Evolutionary conservation across 1,140 invertebrate species (phyloP), one percentile per base, ranked within the genome.

Genomic region (Sarcophaga peregrina): DNA sequence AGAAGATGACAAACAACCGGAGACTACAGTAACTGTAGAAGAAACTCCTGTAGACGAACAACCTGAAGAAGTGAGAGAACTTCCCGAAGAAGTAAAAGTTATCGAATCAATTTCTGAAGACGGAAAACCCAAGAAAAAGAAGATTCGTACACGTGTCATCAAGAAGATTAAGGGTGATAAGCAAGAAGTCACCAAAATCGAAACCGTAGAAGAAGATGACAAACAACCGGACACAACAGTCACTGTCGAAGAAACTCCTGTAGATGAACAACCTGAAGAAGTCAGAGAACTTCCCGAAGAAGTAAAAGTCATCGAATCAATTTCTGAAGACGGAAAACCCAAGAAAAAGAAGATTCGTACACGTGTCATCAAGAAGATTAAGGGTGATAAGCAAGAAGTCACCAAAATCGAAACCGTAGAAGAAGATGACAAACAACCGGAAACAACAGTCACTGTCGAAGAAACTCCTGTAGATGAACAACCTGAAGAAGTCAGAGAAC

Each of bases 1-100:
- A 85, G 89, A 91, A 85, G 86, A 90, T 78, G 88, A 87, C 47
- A 86, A 89, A 83, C 74, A 86, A 48, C 86, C 89, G 45, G 84
- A 88, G 81, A 89, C 86, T 17, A 87, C 86, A 58, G 86, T 87
- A 6, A 86, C 83, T 52, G 45, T 85, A 8, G 85, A 87, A 83
- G 84, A 85, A 50, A 68, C 20, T 50, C 68, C 74, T 3, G 46
- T 68, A 54, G 80, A 82, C 52, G 78, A 83, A 62, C 20, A 84
- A 82, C 80, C 74, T 17, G 58, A 84, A 78, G 45, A 74, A 47
- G 25, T 83, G 0, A 15, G 74, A 25, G 83, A 83, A 81, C 37
- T 83, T 54, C 83, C 83, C 3, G 83, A 83, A 54, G 74, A 82
- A 85, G 83, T 91, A 37, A 25, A 13, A 8, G 74, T 91, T 6